Percentiles rank a stretch among this genome's conserved stretches.
phyloP scores from a whole-genome alignment of 2,888 invertebrate genomes.

The Chrysolina haemoptera region DNA sequence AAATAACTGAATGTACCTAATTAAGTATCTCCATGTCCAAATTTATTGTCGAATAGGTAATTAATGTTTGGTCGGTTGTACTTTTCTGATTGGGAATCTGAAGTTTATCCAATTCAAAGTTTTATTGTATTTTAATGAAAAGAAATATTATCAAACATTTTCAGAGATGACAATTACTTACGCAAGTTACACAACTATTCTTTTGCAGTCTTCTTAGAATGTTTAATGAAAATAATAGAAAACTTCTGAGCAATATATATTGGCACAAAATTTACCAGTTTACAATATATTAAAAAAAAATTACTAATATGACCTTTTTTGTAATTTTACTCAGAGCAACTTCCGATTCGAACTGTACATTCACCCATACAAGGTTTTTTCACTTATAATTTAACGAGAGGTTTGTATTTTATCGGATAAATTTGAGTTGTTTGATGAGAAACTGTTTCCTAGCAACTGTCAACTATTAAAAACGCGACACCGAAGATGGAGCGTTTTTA shows the following conservation, averaged over 20 bases:
- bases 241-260: no score
- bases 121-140: background rate
- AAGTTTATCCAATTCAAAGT: background rate
- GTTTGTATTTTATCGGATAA: no score
- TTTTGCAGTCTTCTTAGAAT: no score
- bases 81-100: background rate
- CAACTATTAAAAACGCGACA: no score
- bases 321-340: background rate
- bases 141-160: background rate
- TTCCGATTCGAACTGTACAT: slow-evolving; percentile 5
- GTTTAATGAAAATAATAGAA: no score
- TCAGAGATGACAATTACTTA: no score
- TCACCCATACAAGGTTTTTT: background rate
- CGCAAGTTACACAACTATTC: no score
- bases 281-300: no score
- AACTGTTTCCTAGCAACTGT: no score
- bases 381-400: background rate
- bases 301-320: background rate
- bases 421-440: no score
- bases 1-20: slow-evolving; percentile 15
- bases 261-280: no score
- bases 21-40: background rate
- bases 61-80: slow-evolving; percentile 2
- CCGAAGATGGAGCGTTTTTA: no score
- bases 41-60: background rate